Conservation (phyloP, 2,113 vertebrate species). For the Phalacrocorax pelagicus region DNA sequence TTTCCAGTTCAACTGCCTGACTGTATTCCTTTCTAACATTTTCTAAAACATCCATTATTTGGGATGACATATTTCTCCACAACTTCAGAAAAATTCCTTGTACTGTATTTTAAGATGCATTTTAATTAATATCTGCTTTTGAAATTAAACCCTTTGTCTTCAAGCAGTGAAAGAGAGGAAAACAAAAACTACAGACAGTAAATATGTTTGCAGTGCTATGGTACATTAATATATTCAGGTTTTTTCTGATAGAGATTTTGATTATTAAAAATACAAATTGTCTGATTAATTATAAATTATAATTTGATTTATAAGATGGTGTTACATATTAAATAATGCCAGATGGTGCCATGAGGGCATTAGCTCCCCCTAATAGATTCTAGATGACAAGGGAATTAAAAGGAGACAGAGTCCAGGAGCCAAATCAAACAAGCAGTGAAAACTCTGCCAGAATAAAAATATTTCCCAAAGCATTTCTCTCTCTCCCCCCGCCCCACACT, state of each 20-base stretch:
- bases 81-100: background rate
- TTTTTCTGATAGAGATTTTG: slow-evolving; percentile 27
- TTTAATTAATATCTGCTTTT: background rate
- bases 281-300: slow-evolving; percentile 68
- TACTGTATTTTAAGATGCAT: background rate
- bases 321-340: slow-evolving; percentile 68
- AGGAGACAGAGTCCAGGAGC: background rate
- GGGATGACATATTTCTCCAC: background rate
- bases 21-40: background rate
- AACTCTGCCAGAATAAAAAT: slow-evolving; percentile 27
- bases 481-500: background rate
- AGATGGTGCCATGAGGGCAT: slow-evolving; percentile 67
- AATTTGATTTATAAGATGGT: slow-evolving; percentile 60
- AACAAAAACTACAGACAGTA: background rate
- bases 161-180: background rate
- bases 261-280: slow-evolving; percentile 66
- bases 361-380: slow-evolving; percentile 55
- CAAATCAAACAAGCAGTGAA: slow-evolving; percentile 34
- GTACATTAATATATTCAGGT: background rate
- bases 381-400: slow-evolving; percentile 52
- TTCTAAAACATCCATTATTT: background rate
- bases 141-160: background rate
- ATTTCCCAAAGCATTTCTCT: background rate
- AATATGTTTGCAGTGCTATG: background rate
- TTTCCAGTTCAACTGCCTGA: background rate